These are phyloP conservation scores for Xiphophorus couchianus DNA, from an alignment of 2,113 vertebrate species.

Conservation along the genomic window DNA sequence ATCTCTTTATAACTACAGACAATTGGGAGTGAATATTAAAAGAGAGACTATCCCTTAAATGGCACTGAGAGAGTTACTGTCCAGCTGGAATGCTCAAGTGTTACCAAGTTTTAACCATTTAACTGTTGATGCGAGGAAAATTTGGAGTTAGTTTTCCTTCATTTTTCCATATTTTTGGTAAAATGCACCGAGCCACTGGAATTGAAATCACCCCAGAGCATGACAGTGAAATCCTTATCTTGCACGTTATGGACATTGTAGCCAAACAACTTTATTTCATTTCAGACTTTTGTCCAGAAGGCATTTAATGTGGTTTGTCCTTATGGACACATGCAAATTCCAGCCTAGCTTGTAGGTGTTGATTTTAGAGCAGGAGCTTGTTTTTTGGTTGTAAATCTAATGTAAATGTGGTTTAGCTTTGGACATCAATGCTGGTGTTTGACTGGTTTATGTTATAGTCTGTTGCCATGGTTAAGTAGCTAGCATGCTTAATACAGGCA, in stretches of 20 bases:
- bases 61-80: not conserved
- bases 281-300: not conserved
- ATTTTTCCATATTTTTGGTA: not conserved
- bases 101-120: not conserved
- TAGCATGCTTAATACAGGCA: too few species aligned
- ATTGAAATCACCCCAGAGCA: not conserved
- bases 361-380: not conserved
- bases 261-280: not conserved
- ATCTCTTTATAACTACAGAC: conserved; percentile 37
- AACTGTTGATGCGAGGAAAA: too few species aligned
- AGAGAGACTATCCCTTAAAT: conserved; percentile 34
- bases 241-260: not conserved
- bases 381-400: not conserved
- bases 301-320: not conserved
- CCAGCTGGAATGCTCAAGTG: not conserved
- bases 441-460: not conserved
- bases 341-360: not conserved
- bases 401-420: not conserved
- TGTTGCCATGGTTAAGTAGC: not conserved
- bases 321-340: not conserved
- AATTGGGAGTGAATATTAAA: conserved; percentile 36
- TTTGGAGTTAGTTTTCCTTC: not conserved
- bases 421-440: not conserved
- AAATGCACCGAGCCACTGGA: not conserved
- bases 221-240: not conserved